Evolutionary conservation across 1,140 invertebrate species (phyloP).

Genomic region (Triops cancriformis): DNA sequence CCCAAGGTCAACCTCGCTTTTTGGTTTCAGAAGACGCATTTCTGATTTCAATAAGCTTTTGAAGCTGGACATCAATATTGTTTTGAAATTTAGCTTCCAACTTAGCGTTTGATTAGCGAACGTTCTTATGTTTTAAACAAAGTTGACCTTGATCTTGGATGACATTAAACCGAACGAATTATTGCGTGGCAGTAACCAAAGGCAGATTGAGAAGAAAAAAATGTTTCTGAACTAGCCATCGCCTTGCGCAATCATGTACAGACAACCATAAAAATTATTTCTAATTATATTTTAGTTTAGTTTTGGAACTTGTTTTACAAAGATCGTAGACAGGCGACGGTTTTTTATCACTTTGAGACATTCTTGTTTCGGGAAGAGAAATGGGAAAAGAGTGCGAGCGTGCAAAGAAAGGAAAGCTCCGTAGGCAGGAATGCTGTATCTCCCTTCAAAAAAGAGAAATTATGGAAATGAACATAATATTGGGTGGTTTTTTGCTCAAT

Average conservation of each 20-base stretch:
- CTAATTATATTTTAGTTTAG: not conserved
- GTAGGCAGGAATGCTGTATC: too few species aligned
- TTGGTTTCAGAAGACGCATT: not conserved
- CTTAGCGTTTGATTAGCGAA: not conserved
- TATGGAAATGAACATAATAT: not conserved
- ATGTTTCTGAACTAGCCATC: not conserved
- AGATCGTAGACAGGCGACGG: not conserved
- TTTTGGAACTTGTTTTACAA: not conserved
- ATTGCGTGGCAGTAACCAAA: not conserved
- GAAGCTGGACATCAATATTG: too few species aligned
- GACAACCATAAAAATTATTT: not conserved
- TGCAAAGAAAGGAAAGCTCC: too few species aligned
- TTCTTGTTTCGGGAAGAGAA: not conserved
- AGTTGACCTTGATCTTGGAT: not conserved
- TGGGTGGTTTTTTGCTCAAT: not conserved
- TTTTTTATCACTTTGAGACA: not conserved
- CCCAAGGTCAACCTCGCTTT: not conserved
- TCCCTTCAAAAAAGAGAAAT: too few species aligned
- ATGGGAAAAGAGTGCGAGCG: too few species aligned
- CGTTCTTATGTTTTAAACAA: not conserved
- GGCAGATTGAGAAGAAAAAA: not conserved
- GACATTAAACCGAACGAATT: not conserved
- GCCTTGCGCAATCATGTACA: constrained; percentile 2
- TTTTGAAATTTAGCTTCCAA: not conserved
- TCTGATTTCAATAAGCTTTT: too few species aligned